These are phyloP conservation scores for Gordius sp. DNA, from an alignment of 2,888 invertebrate genomes.

Conservation along the genomic window DNA sequence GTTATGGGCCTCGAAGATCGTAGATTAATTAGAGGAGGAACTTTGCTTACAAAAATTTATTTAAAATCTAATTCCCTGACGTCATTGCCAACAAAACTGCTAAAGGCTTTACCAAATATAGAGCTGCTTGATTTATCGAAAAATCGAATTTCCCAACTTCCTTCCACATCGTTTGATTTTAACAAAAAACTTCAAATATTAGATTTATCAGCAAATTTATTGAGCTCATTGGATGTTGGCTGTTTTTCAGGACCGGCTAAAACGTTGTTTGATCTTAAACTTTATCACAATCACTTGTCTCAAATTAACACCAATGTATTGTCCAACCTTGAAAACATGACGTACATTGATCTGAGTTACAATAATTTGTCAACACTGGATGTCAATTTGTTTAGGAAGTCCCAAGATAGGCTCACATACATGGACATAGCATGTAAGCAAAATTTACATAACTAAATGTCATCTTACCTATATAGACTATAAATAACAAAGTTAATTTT, in stretches of 20 bases:
- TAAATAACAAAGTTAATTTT: not conserved
- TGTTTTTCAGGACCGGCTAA: not conserved
- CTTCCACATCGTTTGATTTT: not conserved
- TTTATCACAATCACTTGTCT: not conserved
- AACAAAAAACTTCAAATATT: not conserved
- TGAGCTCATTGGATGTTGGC: not conserved
- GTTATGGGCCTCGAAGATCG: too few species aligned
- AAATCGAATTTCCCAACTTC: not conserved
- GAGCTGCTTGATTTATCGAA: not conserved
- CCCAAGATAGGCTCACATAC: conserved; percentile 6
- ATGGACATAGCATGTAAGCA: conserved; percentile 10
- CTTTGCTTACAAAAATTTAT: not conserved
- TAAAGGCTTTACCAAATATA: not conserved
- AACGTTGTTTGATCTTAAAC: not conserved
- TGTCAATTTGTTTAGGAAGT: not conserved
- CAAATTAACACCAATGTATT: not conserved
- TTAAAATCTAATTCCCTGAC: not conserved
- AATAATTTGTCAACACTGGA: not conserved
- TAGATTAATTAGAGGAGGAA: not conserved
- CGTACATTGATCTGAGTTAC: not conserved
- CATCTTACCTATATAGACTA: not conserved
- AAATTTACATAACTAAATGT: not conserved
- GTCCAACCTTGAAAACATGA: not conserved
- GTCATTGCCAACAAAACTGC: not conserved
- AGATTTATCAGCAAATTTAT: not conserved